Evolutionary conservation across 2,888 invertebrate species (phyloP).

Genomic region (Tanaodytes sp.): DNA sequence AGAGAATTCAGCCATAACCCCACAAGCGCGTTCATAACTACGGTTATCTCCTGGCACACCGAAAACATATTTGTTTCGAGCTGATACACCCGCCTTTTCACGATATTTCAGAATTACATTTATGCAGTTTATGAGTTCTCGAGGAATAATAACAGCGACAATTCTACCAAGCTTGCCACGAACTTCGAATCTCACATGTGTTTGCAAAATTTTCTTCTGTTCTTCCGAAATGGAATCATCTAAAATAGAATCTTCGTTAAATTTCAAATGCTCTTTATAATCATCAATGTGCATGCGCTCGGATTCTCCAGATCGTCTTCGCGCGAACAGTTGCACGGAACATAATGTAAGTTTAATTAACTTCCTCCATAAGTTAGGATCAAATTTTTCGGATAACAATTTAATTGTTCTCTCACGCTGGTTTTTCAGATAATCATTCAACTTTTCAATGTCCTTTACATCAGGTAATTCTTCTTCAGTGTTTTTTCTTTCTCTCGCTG

Average conservation of each 20-base stretch:
- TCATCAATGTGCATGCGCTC: background rate
- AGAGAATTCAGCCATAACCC: no score
- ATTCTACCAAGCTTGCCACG: conserved; percentile 6
- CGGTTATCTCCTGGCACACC: background rate
- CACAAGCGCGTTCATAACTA: no score
- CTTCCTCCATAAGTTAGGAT: background rate
- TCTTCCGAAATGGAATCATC: background rate
- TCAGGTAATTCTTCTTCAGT: background rate
- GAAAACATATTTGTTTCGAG: conserved; percentile 1
- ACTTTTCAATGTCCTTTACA: conserved; percentile 7
- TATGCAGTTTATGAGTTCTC: conserved; percentile 1
- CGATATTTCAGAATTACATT: conserved; percentile 7
- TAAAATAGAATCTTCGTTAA: background rate
- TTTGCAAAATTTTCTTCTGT: background rate
- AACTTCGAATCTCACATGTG: conserved; percentile 8
- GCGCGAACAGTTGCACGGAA: conserved; percentile 5
- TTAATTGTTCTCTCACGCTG: no score
- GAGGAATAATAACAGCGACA: background rate
- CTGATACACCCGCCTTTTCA: conserved; percentile 3
- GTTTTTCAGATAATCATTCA: conserved; percentile 8
- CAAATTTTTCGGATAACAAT: no score
- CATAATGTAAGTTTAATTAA: conserved; percentile 11
- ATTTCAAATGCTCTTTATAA: background rate
- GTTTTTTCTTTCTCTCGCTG: background rate
- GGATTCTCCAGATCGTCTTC: conserved; percentile 7